phyloP scores from a whole-genome alignment of 2,888 invertebrate species.

The Leptogaster cylindrica region DNA sequence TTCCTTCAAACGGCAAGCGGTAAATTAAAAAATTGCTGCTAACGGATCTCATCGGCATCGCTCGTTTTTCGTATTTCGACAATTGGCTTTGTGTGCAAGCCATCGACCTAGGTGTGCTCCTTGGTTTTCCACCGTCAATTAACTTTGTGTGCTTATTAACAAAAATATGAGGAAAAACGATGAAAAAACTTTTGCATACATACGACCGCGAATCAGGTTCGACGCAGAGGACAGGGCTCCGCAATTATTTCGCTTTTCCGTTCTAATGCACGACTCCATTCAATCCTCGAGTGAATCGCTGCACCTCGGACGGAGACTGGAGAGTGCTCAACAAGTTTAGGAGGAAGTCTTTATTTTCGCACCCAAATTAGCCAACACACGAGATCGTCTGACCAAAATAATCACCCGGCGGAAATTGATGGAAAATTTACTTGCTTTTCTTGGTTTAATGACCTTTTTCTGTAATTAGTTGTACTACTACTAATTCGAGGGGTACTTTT shows the following conservation, averaged over 20 bases:
- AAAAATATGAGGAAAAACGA: neutral
- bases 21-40: slow-evolving; percentile 40
- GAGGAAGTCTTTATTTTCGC: too few species aligned
- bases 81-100: slow-evolving; percentile 6
- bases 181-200: neutral
- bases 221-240: neutral
- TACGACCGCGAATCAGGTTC: neutral
- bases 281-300: too few species aligned
- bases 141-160: slow-evolving; percentile 26
- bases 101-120: slow-evolving; percentile 19
- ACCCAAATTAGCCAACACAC: too few species aligned
- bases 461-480: too few species aligned
- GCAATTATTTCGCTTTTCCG: slow-evolving; percentile 16
- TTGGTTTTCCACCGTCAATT: slow-evolving; percentile 21
- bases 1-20: slow-evolving; percentile 24
- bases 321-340: too few species aligned
- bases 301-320: too few species aligned
- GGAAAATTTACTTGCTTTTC: too few species aligned
- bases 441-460: too few species aligned
- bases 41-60: slow-evolving; percentile 21
- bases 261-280: too few species aligned
- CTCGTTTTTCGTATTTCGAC: slow-evolving; percentile 13
- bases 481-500: too few species aligned
- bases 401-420: too few species aligned
- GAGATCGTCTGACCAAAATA: too few species aligned